Percentiles rank a stretch among this genome's conserved stretches.
These are phyloP conservation scores for rabbit (Oryctolagus cuniculus) DNA, from an alignment of 2,113 vertebrate species.

Conservation along the genomic window DNA sequence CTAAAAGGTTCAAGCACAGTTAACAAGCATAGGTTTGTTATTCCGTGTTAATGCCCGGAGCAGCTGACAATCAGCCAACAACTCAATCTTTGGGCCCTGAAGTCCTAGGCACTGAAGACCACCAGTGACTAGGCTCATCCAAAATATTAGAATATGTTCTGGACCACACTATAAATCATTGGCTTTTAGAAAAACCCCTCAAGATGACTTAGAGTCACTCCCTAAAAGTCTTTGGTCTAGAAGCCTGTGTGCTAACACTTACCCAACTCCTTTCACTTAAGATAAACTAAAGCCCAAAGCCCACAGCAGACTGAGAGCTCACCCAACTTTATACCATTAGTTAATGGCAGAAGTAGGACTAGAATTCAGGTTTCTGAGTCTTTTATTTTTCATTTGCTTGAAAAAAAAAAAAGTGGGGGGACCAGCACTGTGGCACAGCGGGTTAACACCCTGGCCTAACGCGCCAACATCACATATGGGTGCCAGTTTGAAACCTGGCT, in stretches of 20 bases:
- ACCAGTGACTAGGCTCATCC: background rate
- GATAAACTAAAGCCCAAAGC: background rate
- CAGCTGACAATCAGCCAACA: background rate
- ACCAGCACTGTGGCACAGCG: too few species aligned
- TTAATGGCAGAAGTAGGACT: background rate
- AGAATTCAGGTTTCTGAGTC: background rate
- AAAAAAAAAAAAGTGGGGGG: too few species aligned
- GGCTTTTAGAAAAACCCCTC: constrained; percentile 49
- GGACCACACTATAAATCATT: background rate
- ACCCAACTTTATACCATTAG: background rate
- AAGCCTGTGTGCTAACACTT: background rate
- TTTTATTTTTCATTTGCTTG: background rate
- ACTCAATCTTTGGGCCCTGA: constrained; percentile 9
- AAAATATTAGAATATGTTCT: constrained; percentile 10
- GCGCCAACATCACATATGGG: too few species aligned
- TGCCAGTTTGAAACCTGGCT: too few species aligned
- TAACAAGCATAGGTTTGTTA: constrained; percentile 40
- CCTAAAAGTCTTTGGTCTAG: background rate
- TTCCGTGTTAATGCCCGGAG: background rate
- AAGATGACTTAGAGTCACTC: constrained; percentile 32
- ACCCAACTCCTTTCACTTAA: constrained; percentile 14
- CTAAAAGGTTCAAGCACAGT: constrained; percentile 7
- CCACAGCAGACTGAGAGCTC: background rate
- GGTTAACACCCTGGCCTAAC: too few species aligned
- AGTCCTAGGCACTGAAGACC: constrained; percentile 22